Evolutionary conservation across 2,113 vertebrate species (phyloP).

Genomic region (Paraplagusia blochii): DNA sequence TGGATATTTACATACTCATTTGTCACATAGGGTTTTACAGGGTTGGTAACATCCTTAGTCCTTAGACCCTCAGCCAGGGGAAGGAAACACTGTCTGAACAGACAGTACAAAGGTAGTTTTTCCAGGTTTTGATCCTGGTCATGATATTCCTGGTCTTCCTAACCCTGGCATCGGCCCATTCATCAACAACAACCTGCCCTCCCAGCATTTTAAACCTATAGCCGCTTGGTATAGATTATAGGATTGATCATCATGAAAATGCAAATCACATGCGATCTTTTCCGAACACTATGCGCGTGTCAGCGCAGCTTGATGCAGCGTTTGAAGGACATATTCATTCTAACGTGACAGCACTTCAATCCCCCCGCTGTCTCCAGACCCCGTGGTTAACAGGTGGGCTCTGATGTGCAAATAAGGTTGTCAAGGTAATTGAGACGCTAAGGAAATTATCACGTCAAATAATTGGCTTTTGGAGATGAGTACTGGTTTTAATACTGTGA

Average conservation of each 20-base stretch:
- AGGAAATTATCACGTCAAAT: conserved; percentile 67
- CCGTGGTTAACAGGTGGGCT: conserved; percentile 54
- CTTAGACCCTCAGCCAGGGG: too few relatives aligned
- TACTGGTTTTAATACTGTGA: conserved; percentile 55
- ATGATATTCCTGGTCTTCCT: neutral
- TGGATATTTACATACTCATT: conserved; percentile 1
- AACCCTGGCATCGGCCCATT: too few relatives aligned
- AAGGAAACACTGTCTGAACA: too few relatives aligned
- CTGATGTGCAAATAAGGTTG: conserved; percentile 60
- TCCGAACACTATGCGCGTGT: conserved; percentile 6
- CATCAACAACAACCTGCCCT: too few relatives aligned
- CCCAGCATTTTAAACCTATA: too few relatives aligned
- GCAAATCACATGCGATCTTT: conserved; percentile 11
- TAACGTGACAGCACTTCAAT: conserved; percentile 16
- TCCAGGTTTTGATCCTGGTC: too few relatives aligned
- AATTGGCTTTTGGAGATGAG: conserved; percentile 50
- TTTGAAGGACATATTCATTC: conserved; percentile 40
- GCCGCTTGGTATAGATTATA: too few relatives aligned
- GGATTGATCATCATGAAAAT: conserved; percentile 3
- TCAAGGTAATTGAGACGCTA: conserved; percentile 66
- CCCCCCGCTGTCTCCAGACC: conserved; percentile 28
- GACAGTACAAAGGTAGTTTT: too few relatives aligned
- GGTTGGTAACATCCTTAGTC: too few relatives aligned
- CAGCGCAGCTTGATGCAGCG: conserved; percentile 10
- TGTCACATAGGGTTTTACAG: too few relatives aligned